phyloP scores from a whole-genome alignment of 2,888 invertebrate species.

The Agonopterix heracliana region DNA sequence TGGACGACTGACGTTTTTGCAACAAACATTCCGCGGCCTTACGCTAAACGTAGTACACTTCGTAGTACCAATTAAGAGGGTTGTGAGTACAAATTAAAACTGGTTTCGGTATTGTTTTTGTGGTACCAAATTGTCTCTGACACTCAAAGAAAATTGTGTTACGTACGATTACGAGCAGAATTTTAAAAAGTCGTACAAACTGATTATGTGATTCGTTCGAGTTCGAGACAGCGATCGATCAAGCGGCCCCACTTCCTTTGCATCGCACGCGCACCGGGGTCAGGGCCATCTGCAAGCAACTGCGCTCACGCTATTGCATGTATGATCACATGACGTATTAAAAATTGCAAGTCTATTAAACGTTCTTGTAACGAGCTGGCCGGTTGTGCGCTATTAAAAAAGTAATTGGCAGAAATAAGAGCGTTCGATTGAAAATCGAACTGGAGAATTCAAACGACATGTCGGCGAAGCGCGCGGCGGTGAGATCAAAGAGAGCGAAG shows the following conservation, averaged over 20 bases:
- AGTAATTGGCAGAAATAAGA: conserved; percentile 6
- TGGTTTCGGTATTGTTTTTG: conserved; percentile 6
- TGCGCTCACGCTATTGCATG: conserved; percentile 9
- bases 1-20: neutral
- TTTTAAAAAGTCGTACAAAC: conserved; percentile 1
- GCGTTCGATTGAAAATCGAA: conserved; percentile 37
- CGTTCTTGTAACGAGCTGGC: neutral
- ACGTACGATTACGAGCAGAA: neutral
- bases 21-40: neutral
- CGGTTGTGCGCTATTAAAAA: conserved; percentile 1
- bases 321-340: neutral
- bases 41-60: conserved; percentile 9
- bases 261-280: conserved; percentile 29
- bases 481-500: conserved; percentile 48
- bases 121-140: neutral
- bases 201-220: conserved; percentile 16
- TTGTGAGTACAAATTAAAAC: conserved; percentile 8
- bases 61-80: conserved; percentile 8
- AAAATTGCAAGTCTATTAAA: too few relatives aligned
- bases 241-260: conserved; percentile 20
- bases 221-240: conserved; percentile 26
- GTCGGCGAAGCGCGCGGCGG: conserved; percentile 33
- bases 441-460: conserved; percentile 25
- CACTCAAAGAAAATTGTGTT: conserved; percentile 5
- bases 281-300: conserved; percentile 29